Evolutionary conservation across 2,113 vertebrate genomes (phyloP).

Genomic region (Psettodes erumei): DNA sequence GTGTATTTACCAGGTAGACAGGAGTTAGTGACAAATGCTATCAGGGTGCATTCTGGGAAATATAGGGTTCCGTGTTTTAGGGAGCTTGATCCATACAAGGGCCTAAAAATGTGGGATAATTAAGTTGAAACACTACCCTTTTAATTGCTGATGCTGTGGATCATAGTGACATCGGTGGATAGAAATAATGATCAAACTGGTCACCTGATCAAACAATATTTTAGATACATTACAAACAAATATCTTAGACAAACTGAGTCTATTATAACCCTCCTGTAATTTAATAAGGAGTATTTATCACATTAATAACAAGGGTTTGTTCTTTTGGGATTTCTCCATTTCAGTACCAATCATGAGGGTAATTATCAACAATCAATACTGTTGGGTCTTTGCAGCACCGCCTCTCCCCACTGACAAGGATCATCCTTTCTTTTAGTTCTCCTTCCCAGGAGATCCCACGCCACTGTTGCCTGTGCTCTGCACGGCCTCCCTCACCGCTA

Average conservation of each 20-base stretch:
- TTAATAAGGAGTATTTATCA: too few relatives aligned
- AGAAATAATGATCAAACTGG: too few relatives aligned
- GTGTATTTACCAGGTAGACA: neutral
- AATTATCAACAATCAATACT: slow-evolving; percentile 55
- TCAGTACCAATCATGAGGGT: slow-evolving; percentile 18
- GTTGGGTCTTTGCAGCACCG: slow-evolving; percentile 19
- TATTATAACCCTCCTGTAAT: too few relatives aligned
- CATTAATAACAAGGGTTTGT: neutral
- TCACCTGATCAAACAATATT: too few relatives aligned
- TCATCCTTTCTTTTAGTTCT: slow-evolving; percentile 19
- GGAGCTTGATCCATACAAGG: neutral
- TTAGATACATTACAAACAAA: too few relatives aligned
- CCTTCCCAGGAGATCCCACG: slow-evolving; percentile 41
- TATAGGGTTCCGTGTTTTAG: neutral
- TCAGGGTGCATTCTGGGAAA: neutral
- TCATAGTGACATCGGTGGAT: too few relatives aligned
- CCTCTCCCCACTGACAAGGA: slow-evolving; percentile 32
- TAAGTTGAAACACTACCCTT: too few relatives aligned
- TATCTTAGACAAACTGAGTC: too few relatives aligned
- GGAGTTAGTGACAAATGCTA: too few relatives aligned
- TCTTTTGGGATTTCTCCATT: slow-evolving; percentile 11
- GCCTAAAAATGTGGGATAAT: too few relatives aligned
- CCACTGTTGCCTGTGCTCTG: slow-evolving; percentile 30
- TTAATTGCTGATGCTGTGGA: neutral
- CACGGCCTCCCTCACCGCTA: slow-evolving; percentile 38